These are phyloP conservation scores for Plumapathes pennacea DNA, from an alignment of 92 coral and sea anemone genomes.

Conservation along the genomic window DNA sequence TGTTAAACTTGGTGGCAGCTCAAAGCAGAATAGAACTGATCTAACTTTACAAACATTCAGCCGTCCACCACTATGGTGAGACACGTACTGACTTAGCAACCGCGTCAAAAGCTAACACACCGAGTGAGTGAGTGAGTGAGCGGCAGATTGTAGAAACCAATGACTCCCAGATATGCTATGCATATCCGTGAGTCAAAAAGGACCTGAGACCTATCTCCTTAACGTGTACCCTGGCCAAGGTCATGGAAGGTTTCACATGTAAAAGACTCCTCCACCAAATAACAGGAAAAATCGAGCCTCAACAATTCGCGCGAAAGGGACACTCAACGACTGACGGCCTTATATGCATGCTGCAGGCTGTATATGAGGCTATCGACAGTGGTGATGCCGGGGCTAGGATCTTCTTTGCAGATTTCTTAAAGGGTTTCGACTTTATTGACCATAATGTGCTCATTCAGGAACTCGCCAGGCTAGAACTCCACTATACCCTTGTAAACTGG, in stretches of 20 bases:
- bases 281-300: constrained; percentile 31
- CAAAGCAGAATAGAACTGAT: too few relatives aligned
- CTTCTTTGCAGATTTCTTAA: constrained; percentile 37
- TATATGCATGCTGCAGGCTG: constrained; percentile 4
- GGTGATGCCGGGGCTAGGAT: constrained; percentile 30
- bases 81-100: too few relatives aligned
- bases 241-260: constrained; percentile 52
- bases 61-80: too few relatives aligned
- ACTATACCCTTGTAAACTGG: constrained; percentile 12
- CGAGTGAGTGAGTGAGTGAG: too few relatives aligned
- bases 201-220: constrained; percentile 9
- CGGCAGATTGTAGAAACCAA: too few relatives aligned
- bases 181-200: too few relatives aligned
- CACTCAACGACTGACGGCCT: constrained; percentile 9
- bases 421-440: constrained; percentile 35
- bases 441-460: constrained; percentile 30
- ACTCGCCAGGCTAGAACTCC: constrained; percentile 4
- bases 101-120: too few relatives aligned
- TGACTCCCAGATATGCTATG: too few relatives aligned
- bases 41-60: too few relatives aligned
- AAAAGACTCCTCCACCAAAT: constrained; percentile 23
- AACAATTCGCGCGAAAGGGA: constrained; percentile 10
- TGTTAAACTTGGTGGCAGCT: too few relatives aligned
- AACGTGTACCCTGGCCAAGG: constrained; percentile 20
- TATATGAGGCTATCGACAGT: constrained; percentile 2